Conservation (phyloP, 1,140 invertebrate genomes). For the Drosophila oshimai region DNA sequence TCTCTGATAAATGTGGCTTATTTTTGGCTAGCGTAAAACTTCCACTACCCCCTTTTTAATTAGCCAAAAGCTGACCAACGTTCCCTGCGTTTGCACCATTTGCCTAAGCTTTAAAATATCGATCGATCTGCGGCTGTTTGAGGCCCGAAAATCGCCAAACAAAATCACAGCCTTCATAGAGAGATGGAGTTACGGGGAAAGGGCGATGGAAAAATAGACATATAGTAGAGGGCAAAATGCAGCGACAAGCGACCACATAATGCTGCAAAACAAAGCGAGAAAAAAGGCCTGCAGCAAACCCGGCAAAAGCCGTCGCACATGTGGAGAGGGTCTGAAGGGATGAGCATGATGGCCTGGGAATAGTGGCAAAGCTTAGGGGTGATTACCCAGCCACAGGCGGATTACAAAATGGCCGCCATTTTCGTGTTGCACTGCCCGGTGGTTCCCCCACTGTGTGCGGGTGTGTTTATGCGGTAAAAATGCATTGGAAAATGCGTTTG, state of each 20-base stretch:
- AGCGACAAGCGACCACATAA: constrained; percentile 63
- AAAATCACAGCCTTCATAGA: constrained; percentile 59
- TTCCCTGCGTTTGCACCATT: constrained; percentile 44
- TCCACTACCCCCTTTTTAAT: neutral
- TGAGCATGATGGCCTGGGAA: neutral
- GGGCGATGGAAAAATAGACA: constrained; percentile 4
- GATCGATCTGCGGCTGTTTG: constrained; percentile 44
- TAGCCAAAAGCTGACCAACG: constrained; percentile 42
- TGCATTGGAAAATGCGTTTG: constrained; percentile 47
- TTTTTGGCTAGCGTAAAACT: neutral
- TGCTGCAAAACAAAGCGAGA: constrained; percentile 60
- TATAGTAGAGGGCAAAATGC: constrained; percentile 5
- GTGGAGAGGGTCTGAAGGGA: constrained; percentile 1
- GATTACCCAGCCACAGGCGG: constrained; percentile 78
- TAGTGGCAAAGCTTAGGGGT: constrained; percentile 57
- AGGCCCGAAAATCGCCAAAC: constrained; percentile 39
- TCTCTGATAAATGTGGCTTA: constrained; percentile 13
- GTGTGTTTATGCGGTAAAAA: constrained; percentile 63
- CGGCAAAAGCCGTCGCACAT: constrained; percentile 62
- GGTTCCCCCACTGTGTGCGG: neutral
- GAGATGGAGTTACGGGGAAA: neutral
- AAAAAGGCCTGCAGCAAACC: constrained; percentile 45
- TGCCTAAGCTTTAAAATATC: constrained; percentile 78
- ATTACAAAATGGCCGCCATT: constrained; percentile 79
- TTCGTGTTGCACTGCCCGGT: constrained; percentile 47